Conservation (phyloP, 1,140 invertebrate species). For the Globodera ellingtonae region DNA sequence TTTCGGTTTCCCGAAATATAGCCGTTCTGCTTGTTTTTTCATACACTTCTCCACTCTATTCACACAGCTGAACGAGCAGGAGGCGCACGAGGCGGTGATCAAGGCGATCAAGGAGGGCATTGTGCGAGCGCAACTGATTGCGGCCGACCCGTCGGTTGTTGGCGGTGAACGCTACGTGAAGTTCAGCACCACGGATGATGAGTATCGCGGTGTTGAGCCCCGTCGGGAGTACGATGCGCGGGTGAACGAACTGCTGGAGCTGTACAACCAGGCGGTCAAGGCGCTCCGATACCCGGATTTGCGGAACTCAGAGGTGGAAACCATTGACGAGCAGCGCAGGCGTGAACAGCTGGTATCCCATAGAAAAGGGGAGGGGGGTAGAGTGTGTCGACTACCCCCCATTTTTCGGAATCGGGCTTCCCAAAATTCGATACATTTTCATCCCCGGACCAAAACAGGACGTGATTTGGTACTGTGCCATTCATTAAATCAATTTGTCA, state of each 20-base stretch:
- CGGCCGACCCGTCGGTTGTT: conserved; percentile 72
- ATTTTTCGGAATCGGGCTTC: neutral
- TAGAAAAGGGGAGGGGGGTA: neutral
- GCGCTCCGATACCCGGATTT: conserved; percentile 99
- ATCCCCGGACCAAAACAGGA: too few species aligned
- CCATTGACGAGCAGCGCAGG: conserved; percentile 54
- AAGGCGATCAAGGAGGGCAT: conserved; percentile 99
- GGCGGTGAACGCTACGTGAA: conserved; percentile 91
- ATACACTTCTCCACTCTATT: neutral
- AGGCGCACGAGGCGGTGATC: conserved; percentile 98
- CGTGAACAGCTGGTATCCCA: conserved; percentile 42
- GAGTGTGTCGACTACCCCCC: neutral
- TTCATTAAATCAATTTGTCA: too few species aligned
- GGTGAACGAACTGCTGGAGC: conserved; percentile 93
- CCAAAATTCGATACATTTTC: too few species aligned
- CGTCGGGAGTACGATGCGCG: conserved; percentile 94
- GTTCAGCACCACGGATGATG: conserved; percentile 73
- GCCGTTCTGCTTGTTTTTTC: too few species aligned
- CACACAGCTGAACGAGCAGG: conserved; percentile 79
- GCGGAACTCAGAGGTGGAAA: conserved; percentile 69
- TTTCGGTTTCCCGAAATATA: too few species aligned
- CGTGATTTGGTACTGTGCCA: neutral
- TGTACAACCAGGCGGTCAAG: conserved; percentile 95
- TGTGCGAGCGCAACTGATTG: conserved; percentile 85
- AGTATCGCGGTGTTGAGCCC: conserved; percentile 91